Evolutionary conservation across 2,113 vertebrate genomes (phyloP).

Genomic region (Speoplatyrhinus poulsoni): DNA sequence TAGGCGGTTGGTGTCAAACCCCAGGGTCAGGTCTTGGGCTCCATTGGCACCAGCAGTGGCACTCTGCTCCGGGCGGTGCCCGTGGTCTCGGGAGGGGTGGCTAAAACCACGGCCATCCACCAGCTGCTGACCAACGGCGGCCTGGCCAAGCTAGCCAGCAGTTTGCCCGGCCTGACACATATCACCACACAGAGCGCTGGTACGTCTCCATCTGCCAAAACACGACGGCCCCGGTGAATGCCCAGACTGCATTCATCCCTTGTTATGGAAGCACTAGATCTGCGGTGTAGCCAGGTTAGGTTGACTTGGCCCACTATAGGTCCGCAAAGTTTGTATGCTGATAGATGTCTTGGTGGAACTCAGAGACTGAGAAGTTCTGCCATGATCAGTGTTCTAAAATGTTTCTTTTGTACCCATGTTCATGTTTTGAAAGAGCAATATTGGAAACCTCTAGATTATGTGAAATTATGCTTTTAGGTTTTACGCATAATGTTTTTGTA

Average conservation of each 20-base stretch:
- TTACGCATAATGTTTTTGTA: slow-evolving; percentile 28
- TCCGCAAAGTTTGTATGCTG: slow-evolving; percentile 20
- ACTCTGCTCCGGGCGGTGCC: slow-evolving; percentile 88
- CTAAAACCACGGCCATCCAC: slow-evolving; percentile 92
- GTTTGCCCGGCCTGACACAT: slow-evolving; percentile 89
- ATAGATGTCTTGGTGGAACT: slow-evolving; percentile 26
- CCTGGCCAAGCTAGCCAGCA: slow-evolving; percentile 91
- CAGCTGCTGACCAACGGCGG: slow-evolving; percentile 92
- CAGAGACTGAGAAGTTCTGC: not conserved
- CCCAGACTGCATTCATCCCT: slow-evolving; percentile 43
- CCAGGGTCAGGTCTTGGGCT: slow-evolving; percentile 76
- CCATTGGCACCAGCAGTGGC: slow-evolving; percentile 77
- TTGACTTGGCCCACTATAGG: slow-evolving; percentile 19
- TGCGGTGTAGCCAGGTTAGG: slow-evolving; percentile 34
- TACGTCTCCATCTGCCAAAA: slow-evolving; percentile 77
- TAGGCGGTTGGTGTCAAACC: slow-evolving; percentile 81
- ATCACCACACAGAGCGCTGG: slow-evolving; percentile 90
- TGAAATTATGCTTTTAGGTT: slow-evolving; percentile 19
- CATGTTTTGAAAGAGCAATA: slow-evolving; percentile 34
- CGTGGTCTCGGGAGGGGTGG: slow-evolving; percentile 81
- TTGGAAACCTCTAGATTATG: slow-evolving; percentile 1
- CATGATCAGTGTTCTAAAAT: not conserved
- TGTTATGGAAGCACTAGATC: slow-evolving; percentile 51
- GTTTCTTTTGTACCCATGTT: slow-evolving; percentile 19
- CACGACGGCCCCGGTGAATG: slow-evolving; percentile 71